Percentiles rank a stretch among this genome's conserved stretches.
phyloP scores from a whole-genome alignment of 2,797 vertebrate species.

The Centroberyx gerrardi region DNA sequence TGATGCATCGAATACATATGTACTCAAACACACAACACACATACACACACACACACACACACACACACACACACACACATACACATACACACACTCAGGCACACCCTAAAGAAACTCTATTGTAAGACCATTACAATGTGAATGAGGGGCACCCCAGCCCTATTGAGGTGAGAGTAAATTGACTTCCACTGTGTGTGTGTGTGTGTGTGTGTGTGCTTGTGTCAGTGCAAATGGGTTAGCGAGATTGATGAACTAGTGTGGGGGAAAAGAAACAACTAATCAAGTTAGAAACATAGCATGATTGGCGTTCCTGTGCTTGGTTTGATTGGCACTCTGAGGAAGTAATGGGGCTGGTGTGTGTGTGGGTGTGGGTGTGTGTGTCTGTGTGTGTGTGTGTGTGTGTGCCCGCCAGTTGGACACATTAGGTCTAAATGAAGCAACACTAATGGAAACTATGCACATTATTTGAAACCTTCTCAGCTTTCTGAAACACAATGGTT shows the following conservation, averaged over 20 bases:
- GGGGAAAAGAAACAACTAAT: slow-evolving; percentile 70
- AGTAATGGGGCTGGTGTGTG: slow-evolving; percentile 31
- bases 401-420: slow-evolving; percentile 45
- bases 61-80: slow-evolving; percentile 19
- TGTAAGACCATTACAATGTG: slow-evolving; percentile 77
- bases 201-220: slow-evolving; percentile 21
- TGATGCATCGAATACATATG: not conserved
- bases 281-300: slow-evolving; percentile 69
- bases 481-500: slow-evolving; percentile 28
- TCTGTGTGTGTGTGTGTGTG: slow-evolving; percentile 10
- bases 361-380: slow-evolving; percentile 2
- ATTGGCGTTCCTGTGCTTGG: slow-evolving; percentile 46
- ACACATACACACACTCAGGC: slow-evolving; percentile 14
- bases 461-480: slow-evolving; percentile 49
- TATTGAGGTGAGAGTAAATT: slow-evolving; percentile 54
- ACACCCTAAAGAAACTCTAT: slow-evolving; percentile 67
- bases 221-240: slow-evolving; percentile 76
- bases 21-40: too few species aligned
- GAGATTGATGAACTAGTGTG: slow-evolving; percentile 78
- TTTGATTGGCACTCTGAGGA: slow-evolving; percentile 59
- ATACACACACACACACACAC: slow-evolving; percentile 19
- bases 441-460: slow-evolving; percentile 63
- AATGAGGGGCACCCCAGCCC: slow-evolving; percentile 72
- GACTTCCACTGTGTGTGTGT: slow-evolving; percentile 7
- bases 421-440: slow-evolving; percentile 67